A percentile compares a stretch with the other conserved stretches of the same genome.
Conservation (phyloP, 2,797 vertebrate genomes). For the Melanotaenia pygmaea region DNA sequence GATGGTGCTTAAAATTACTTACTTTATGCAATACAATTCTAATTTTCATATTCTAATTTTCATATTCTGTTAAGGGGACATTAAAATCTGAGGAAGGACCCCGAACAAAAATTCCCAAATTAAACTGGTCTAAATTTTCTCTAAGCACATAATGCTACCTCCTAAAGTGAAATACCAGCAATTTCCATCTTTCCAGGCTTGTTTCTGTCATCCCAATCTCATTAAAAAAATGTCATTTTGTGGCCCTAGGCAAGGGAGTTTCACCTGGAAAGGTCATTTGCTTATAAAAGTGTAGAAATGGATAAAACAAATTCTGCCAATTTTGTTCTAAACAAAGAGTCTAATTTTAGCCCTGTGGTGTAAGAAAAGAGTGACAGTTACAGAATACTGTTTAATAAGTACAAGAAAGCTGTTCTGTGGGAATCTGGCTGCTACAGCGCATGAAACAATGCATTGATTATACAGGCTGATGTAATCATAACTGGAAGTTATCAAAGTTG, state of each 20-base stretch:
- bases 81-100: conserved; percentile 24
- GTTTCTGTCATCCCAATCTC: conserved; percentile 22
- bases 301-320: conserved; percentile 13
- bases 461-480: conserved; percentile 3
- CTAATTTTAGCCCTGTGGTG: not conserved
- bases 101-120: conserved; percentile 29
- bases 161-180: not conserved
- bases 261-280: conserved; percentile 40
- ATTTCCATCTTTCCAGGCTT: conserved; percentile 14
- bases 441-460: conserved; percentile 21
- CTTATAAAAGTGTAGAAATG: conserved; percentile 16
- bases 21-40: conserved; percentile 9
- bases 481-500: conserved; percentile 12
- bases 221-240: conserved; percentile 21
- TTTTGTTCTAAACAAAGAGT: conserved; percentile 9
- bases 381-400: conserved; percentile 14
- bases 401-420: conserved; percentile 20
- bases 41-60: conserved; percentile 27
- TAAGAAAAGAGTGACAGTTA: conserved; percentile 14
- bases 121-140: conserved; percentile 36
- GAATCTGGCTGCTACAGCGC: conserved; percentile 4
- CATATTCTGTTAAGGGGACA: conserved; percentile 30
- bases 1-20: conserved; percentile 8
- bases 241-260: conserved; percentile 40
- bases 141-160: conserved; percentile 2